A percentile compares a stretch with the other conserved stretches of the same genome.
phyloP scores from a whole-genome alignment of 2,797 vertebrate species.

The Urosaurus nigricauda region DNA sequence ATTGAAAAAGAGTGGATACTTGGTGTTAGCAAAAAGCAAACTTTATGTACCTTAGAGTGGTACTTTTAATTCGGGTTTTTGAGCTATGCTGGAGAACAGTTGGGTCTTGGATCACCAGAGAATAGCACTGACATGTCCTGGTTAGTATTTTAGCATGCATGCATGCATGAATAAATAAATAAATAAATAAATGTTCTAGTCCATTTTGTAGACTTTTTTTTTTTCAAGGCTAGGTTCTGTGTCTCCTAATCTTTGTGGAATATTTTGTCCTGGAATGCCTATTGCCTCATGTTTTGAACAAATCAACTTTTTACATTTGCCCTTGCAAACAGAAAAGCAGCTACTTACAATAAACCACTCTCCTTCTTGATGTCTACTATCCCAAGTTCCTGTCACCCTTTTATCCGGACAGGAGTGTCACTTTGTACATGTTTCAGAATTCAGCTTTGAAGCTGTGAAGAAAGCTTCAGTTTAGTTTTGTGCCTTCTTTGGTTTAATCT shows the following conservation, averaged over 20 bases:
- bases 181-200: background rate
- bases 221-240: background rate
- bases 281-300: fast-evolving
- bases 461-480: constrained; percentile 32
- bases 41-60: background rate
- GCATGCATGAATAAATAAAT: too few species aligned
- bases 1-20: background rate
- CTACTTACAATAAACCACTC: background rate
- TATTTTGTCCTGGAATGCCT: background rate
- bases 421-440: constrained; percentile 17
- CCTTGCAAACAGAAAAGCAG: fast-evolving
- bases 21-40: background rate
- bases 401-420: background rate
- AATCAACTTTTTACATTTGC: background rate
- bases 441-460: background rate
- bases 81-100: background rate
- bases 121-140: too few species aligned
- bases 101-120: background rate
- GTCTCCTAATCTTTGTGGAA: background rate
- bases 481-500: constrained; percentile 18
- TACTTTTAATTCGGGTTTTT: background rate
- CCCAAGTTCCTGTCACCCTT: background rate
- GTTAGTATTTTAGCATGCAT: background rate
- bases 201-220: background rate
- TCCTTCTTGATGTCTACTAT: background rate